Conservation (phyloP, 2,888 invertebrate species). For the Spisula solida region DNA sequence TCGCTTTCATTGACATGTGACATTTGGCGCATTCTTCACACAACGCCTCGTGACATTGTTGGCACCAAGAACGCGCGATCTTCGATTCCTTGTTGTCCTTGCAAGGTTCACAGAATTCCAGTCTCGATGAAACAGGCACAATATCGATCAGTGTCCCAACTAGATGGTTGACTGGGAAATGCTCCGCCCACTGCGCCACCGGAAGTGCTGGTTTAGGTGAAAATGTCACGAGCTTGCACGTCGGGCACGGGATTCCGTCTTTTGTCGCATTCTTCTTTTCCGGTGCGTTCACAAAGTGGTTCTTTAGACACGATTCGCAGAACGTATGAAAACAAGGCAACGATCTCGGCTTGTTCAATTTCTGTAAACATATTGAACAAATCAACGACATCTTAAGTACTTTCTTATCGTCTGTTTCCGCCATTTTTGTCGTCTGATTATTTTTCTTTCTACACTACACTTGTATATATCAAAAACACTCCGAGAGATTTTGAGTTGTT, state of each 20-base stretch:
- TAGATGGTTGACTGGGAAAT: conserved; percentile 73
- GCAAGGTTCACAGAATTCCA: conserved; percentile 74
- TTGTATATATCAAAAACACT: not conserved
- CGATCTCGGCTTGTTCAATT: conserved; percentile 65
- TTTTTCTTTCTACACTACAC: not conserved
- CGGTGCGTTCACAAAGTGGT: conserved; percentile 63
- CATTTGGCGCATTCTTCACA: conserved; percentile 73
- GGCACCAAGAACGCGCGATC: conserved; percentile 72
- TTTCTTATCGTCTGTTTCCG: conserved; percentile 62
- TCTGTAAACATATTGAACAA: conserved; percentile 70
- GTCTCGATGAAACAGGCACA: conserved; percentile 61
- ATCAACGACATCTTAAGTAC: conserved; percentile 71
- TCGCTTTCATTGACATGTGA: conserved; percentile 73
- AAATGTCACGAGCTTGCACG: conserved; percentile 62
- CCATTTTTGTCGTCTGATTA: conserved; percentile 48
- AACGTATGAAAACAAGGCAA: conserved; percentile 72
- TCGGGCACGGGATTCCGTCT: conserved; percentile 72
- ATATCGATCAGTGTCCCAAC: conserved; percentile 72
- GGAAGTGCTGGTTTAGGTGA: conserved; percentile 64
- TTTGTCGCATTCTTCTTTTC: conserved; percentile 67
- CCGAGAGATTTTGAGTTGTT: not conserved
- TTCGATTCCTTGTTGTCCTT: conserved; percentile 66
- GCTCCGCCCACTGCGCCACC: conserved; percentile 69
- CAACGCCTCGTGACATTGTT: conserved; percentile 72
- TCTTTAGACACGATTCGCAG: conserved; percentile 69